Conservation (phyloP, 2,888 invertebrate genomes). For the Apodemia arnacis region DNA sequence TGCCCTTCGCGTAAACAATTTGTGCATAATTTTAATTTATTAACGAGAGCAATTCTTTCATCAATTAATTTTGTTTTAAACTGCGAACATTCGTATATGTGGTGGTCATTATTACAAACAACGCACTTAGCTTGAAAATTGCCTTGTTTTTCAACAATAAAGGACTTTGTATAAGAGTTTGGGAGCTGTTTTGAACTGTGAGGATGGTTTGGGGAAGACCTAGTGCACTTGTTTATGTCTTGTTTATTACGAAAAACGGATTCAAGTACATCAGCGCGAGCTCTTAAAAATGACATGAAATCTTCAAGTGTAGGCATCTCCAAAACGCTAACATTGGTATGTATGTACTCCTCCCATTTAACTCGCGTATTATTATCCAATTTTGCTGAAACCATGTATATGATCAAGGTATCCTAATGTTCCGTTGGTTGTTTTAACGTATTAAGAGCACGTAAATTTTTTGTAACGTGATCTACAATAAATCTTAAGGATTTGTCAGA, state of each 20-base stretch:
- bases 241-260: background rate
- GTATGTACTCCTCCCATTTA: too few species aligned
- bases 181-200: background rate
- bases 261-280: background rate
- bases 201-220: background rate
- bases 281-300: background rate
- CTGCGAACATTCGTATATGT: slow-evolving; percentile 17
- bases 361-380: background rate
- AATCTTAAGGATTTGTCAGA: background rate
- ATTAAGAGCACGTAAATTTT: slow-evolving; percentile 9
- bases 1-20: background rate
- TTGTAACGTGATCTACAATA: background rate
- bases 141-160: background rate
- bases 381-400: background rate
- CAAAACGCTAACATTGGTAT: too few species aligned
- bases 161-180: background rate
- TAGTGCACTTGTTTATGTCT: background rate
- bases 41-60: background rate
- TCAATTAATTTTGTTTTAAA: slow-evolving; percentile 23
- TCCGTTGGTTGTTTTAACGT: background rate
- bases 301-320: background rate
- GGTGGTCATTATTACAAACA: slow-evolving; percentile 13
- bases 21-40: slow-evolving; percentile 13
- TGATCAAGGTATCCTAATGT: slow-evolving; percentile 12
- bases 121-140: background rate